Evolutionary conservation across 2,113 vertebrate species (phyloP).

Genomic region (Tetrax tetrax): DNA sequence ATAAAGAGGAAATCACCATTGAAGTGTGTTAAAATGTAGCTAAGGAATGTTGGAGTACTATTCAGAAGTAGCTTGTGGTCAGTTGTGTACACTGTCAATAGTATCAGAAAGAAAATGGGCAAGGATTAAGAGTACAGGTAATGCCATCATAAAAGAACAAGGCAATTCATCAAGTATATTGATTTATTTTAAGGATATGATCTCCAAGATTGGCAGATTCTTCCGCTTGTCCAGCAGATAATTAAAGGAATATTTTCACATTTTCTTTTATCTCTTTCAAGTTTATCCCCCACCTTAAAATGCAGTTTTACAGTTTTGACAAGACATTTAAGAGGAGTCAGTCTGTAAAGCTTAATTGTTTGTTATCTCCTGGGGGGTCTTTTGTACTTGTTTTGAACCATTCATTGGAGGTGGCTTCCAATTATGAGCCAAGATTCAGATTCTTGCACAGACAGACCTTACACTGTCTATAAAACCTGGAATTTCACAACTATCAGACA

Average conservation of each 20-base stretch:
- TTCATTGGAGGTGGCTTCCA: conserved; percentile 5
- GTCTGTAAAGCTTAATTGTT: conserved; percentile 28
- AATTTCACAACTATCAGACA: conserved; percentile 50
- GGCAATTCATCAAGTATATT: background rate
- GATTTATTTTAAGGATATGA: background rate
- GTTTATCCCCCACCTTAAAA: background rate
- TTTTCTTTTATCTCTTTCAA: background rate
- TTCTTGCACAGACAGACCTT: conserved; percentile 11
- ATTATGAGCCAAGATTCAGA: conserved; percentile 18
- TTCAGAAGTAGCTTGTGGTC: background rate
- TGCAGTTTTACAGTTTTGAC: background rate
- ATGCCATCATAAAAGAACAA: background rate
- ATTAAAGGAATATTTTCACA: background rate
- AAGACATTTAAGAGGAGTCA: conserved; percentile 9
- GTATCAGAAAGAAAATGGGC: background rate
- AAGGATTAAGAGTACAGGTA: background rate
- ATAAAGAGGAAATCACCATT: background rate
- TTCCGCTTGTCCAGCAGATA: background rate
- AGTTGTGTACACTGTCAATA: background rate
- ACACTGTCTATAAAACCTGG: conserved; percentile 50
- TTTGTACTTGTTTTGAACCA: conserved; percentile 17
- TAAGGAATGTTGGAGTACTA: background rate
- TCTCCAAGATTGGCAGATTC: background rate
- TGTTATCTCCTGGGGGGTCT: conserved; percentile 1
- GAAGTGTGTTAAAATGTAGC: background rate